Conservation (phyloP, 2,888 invertebrate species). For the Petrolisthes manimaculis region DNA sequence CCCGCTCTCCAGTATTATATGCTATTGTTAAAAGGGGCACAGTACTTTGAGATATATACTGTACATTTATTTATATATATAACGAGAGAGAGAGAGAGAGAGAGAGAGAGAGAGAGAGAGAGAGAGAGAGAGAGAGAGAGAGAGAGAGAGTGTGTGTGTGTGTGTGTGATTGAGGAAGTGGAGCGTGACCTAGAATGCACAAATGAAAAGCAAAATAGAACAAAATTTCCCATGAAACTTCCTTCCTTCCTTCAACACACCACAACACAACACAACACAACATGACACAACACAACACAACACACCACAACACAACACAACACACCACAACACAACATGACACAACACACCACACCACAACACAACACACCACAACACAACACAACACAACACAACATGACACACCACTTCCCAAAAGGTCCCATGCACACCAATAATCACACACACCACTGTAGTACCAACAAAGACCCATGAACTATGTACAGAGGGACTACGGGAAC, state of each 20-base stretch:
- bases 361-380: background rate
- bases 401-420: background rate
- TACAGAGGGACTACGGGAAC: background rate
- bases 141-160: too few relatives aligned
- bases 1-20: background rate
- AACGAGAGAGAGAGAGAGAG: too few relatives aligned
- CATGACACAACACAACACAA: background rate
- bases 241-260: background rate
- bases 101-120: too few relatives aligned
- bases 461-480: background rate
- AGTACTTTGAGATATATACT: background rate
- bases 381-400: background rate
- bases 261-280: background rate
- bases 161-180: too few relatives aligned
- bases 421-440: background rate
- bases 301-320: background rate
- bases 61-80: too few relatives aligned
- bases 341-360: background rate
- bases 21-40: background rate
- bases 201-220: too few relatives aligned
- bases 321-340: background rate
- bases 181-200: too few relatives aligned
- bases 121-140: too few relatives aligned
- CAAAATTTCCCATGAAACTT: background rate
- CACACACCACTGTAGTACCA: background rate